A percentile compares a stretch with the other conserved stretches of the same genome.
These are phyloP conservation scores for Lucilia sericata DNA, from an alignment of 1,140 invertebrate species.

Conservation along the genomic window DNA sequence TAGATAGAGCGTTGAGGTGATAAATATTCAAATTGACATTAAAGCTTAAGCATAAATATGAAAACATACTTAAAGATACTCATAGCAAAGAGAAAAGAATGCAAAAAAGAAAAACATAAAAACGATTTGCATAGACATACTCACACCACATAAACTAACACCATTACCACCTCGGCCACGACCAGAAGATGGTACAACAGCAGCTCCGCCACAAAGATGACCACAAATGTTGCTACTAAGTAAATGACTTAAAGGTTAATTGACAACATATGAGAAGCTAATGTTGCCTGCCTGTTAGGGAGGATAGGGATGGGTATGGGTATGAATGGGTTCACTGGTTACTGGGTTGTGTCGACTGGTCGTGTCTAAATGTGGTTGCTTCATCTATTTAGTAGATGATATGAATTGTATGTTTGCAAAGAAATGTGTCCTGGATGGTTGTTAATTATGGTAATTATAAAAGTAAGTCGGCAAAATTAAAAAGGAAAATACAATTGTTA, in stretches of 20 bases:
- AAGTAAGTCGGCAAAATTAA: conserved; percentile 38
- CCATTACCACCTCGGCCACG: not conserved
- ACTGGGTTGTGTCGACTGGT: not conserved
- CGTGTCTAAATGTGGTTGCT: not conserved
- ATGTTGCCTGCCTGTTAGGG: not conserved
- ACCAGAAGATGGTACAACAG: not conserved
- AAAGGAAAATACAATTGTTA: not conserved
- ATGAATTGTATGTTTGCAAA: not conserved
- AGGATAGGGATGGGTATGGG: not conserved
- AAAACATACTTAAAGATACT: conserved; percentile 1
- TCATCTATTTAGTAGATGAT: not conserved
- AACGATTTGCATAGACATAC: not conserved
- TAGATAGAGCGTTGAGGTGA: not conserved
- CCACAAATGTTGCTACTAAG: conserved; percentile 18
- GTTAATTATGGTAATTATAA: conserved; percentile 43
- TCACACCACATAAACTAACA: not conserved
- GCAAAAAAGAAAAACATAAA: not conserved
- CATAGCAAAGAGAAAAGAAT: not conserved
- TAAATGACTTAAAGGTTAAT: conserved; percentile 38
- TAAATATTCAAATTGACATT: conserved; percentile 43
- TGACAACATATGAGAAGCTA: conserved; percentile 13
- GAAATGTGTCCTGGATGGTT: conserved; percentile 40
- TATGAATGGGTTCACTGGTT: not conserved
- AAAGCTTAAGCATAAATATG: conserved; percentile 25
- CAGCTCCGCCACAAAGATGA: conserved; percentile 3